phyloP scores from a whole-genome alignment of 2,113 vertebrate species.

The Indri indri region DNA sequence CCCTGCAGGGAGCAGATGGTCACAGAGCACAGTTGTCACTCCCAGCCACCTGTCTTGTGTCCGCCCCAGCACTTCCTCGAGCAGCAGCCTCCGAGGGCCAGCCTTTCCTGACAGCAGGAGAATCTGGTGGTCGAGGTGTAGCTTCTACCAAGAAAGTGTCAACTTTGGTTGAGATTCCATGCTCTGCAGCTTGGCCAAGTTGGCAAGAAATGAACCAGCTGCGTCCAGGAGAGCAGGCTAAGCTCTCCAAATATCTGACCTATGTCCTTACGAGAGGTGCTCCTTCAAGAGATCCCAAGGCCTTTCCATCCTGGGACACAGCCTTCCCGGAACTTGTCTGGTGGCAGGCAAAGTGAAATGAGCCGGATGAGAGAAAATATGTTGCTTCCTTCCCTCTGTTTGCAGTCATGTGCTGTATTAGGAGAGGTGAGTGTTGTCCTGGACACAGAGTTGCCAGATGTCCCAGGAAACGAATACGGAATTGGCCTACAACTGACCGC shows the following conservation, averaged over 20 bases:
- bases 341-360: not conserved
- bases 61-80: not conserved
- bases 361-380: not conserved
- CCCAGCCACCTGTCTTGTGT: not conserved
- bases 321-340: not conserved
- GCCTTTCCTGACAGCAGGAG: not conserved
- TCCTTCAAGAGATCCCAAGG: not conserved
- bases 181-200: not conserved
- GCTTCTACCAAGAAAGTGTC: not conserved
- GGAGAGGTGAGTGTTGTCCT: no score
- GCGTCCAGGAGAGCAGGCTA: not conserved
- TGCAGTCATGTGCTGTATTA: not conserved
- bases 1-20: not conserved
- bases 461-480: no score
- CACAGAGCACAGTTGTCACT: not conserved
- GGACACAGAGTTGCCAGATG: no score
- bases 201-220: not conserved
- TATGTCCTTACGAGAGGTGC: not conserved
- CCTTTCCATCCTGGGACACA: not conserved
- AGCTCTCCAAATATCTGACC: not conserved
- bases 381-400: not conserved
- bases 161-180: not conserved
- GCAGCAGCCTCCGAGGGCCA: not conserved
- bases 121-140: not conserved
- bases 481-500: no score